Conservation (phyloP, 2,113 vertebrate species). For the Apteryx owenii region DNA sequence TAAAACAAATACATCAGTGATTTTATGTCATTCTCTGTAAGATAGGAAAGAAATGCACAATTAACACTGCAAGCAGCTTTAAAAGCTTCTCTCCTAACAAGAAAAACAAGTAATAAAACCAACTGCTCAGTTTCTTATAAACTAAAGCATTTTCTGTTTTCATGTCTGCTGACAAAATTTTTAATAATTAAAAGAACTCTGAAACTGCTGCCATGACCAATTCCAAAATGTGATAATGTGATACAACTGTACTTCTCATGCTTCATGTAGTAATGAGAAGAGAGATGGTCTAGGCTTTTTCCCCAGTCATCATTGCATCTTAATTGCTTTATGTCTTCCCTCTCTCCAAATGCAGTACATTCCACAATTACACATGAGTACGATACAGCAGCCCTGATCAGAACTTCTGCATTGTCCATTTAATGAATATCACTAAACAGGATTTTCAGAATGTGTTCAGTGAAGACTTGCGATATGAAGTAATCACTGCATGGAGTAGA, state of each 20-base stretch:
- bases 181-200: slow-evolving; percentile 19
- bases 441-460: neutral
- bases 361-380: neutral
- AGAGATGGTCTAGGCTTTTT: neutral
- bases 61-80: slow-evolving; percentile 63
- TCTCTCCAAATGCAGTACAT: neutral
- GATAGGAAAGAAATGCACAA: slow-evolving; percentile 69
- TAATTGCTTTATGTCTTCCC: neutral
- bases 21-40: slow-evolving; percentile 76
- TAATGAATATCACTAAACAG: neutral
- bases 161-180: slow-evolving; percentile 31
- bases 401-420: neutral
- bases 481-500: neutral
- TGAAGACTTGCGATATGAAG: neutral
- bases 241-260: neutral
- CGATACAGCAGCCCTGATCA: neutral
- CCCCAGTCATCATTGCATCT: neutral
- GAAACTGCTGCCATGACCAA: neutral
- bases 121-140: slow-evolving; percentile 26
- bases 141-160: slow-evolving; percentile 18
- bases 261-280: neutral
- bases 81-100: slow-evolving; percentile 57
- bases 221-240: neutral
- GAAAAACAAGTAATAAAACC: slow-evolving; percentile 55
- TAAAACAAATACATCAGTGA: slow-evolving; percentile 75